Percentiles rank a stretch among this genome's conserved stretches.
Conservation (phyloP, 1,140 invertebrate species). For the Himalopsyche phryganea region DNA sequence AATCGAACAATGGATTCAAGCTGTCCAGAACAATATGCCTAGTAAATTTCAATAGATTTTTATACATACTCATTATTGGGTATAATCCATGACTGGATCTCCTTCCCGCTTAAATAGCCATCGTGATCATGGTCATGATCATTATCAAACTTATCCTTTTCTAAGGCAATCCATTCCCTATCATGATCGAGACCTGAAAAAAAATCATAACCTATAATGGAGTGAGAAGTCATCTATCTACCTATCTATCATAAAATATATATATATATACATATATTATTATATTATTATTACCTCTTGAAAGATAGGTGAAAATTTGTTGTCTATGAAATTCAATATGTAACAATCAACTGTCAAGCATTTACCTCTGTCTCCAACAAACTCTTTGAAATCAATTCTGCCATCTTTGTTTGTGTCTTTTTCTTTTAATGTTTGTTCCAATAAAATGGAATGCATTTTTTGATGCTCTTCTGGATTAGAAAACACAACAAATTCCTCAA, state of each 20-base stretch:
- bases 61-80: slow-evolving; percentile 86
- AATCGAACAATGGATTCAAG: no score
- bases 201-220: not conserved
- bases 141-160: slow-evolving; percentile 88
- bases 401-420: slow-evolving; percentile 86
- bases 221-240: no score
- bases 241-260: no score
- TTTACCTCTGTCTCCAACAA: slow-evolving; percentile 71
- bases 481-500: slow-evolving; percentile 84
- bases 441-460: slow-evolving; percentile 79
- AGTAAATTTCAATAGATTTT: not conserved
- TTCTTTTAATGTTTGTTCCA: slow-evolving; percentile 79
- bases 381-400: slow-evolving; percentile 78
- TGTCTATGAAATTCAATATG: no score
- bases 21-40: slow-evolving; percentile 6
- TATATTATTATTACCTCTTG: no score
- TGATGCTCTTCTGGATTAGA: slow-evolving; percentile 92
- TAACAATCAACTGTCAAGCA: no score
- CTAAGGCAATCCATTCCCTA: slow-evolving; percentile 76
- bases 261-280: no score
- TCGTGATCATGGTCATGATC: slow-evolving; percentile 88
- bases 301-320: no score
- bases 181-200: slow-evolving; percentile 58
- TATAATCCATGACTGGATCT: slow-evolving; percentile 87
- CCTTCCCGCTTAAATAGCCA: slow-evolving; percentile 72